phyloP scores from a whole-genome alignment of 2,888 invertebrate species.

The Rotaria socialis region DNA sequence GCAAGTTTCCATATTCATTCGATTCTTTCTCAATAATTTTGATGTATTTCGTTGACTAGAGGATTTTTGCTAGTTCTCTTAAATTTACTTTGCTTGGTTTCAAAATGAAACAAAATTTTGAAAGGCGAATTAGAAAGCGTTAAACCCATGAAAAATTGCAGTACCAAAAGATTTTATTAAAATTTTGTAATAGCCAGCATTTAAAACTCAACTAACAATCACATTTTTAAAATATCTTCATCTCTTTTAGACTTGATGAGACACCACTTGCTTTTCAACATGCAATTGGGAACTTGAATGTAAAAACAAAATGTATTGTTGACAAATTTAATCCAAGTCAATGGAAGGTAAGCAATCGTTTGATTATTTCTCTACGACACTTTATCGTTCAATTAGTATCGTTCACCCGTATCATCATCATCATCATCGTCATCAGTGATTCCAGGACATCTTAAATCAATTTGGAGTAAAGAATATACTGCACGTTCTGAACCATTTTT shows the following conservation, averaged over 20 bases:
- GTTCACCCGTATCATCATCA: neutral
- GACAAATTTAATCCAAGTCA: conserved; percentile 43
- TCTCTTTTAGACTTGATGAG: conserved; percentile 35
- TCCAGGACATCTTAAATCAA: conserved; percentile 39
- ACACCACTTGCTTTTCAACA: conserved; percentile 41
- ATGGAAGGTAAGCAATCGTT: conserved; percentile 38
- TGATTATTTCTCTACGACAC: neutral
- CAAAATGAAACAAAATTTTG: no score
- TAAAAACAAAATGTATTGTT: conserved; percentile 40
- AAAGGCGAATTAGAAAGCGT: no score
- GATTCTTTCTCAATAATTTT: no score
- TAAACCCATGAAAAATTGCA: no score
- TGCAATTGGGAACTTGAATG: conserved; percentile 45
- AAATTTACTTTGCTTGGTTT: no score
- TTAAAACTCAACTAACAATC: no score
- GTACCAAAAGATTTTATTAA: no score
- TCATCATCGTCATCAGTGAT: neutral
- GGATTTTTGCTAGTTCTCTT: no score
- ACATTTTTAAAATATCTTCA: no score
- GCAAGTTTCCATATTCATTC: no score
- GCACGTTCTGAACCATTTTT: neutral
- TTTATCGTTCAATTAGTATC: neutral
- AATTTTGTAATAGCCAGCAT: no score
- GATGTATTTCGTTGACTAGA: no score
- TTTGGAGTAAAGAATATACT: conserved; percentile 40